Evolutionary conservation across 2,797 vertebrate genomes (phyloP).

Genomic region (Etheostoma nigrum): DNA sequence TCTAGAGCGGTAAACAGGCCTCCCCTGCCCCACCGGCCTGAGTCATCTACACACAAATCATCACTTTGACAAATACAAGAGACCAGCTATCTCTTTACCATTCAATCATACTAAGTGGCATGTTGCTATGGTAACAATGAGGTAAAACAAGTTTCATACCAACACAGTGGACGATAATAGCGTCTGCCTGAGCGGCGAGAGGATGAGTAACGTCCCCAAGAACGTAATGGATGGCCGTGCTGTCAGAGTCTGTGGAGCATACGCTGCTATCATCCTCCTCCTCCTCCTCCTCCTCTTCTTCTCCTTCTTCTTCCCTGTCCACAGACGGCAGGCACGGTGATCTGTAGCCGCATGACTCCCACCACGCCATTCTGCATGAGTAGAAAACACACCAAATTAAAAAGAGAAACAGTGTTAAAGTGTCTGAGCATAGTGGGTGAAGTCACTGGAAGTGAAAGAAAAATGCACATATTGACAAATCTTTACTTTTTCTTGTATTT

Average conservation of each 20-base stretch:
- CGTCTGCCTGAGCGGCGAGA: constrained; percentile 84
- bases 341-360: constrained; percentile 89
- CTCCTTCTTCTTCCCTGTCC: constrained; percentile 84
- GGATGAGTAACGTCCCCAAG: constrained; percentile 94
- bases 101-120: no score
- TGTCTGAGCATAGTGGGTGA: neutral
- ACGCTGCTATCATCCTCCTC: constrained; percentile 71
- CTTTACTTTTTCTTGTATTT: constrained; percentile 89
- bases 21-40: constrained; percentile 91
- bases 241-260: constrained; percentile 78
- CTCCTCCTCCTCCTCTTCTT: constrained; percentile 83
- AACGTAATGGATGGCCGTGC: constrained; percentile 86
- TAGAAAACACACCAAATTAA: constrained; percentile 10
- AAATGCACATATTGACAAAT: neutral
- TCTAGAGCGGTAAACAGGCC: constrained; percentile 94
- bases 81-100: neutral
- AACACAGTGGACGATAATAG: constrained; percentile 92
- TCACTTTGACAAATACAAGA: neutral
- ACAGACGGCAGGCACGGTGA: constrained; percentile 86
- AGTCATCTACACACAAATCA: constrained; percentile 87
- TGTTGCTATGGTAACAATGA: neutral
- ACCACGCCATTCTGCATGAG: constrained; percentile 89
- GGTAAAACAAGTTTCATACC: constrained; percentile 77
- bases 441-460: neutral
- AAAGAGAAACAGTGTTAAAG: neutral